Conservation (phyloP, 2,113 vertebrate genomes). For the Todiramphus chloris region DNA sequence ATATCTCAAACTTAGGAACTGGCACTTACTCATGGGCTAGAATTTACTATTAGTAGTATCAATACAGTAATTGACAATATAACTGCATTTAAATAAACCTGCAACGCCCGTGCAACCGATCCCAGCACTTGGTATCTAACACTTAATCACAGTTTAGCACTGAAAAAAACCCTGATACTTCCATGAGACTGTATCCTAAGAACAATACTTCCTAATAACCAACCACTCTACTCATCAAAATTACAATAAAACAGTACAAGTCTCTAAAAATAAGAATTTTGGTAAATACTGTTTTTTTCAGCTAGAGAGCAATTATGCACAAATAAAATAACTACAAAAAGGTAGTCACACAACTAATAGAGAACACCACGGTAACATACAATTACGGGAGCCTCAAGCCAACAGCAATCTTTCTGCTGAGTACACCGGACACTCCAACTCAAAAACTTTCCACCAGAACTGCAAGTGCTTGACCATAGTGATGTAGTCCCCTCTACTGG, state of each 20-base stretch:
- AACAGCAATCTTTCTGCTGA: neutral
- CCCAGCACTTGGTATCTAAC: accelerated
- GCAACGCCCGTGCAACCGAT: neutral
- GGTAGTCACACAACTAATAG: accelerated
- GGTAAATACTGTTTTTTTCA: neutral
- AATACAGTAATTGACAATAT: neutral
- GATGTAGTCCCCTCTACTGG: accelerated
- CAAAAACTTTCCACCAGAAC: accelerated
- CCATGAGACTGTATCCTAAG: accelerated
- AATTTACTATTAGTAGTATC: neutral
- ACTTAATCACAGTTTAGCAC: neutral
- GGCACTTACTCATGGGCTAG: too few species aligned
- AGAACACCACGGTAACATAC: accelerated
- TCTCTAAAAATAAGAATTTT: neutral
- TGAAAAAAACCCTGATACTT: neutral
- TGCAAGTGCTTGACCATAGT: neutral
- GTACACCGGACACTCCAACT: neutral
- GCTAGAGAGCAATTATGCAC: accelerated
- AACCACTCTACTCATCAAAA: neutral
- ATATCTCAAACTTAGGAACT: neutral
- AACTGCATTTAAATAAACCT: neutral
- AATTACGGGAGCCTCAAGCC: neutral
- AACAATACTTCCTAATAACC: neutral
- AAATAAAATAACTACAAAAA: neutral
- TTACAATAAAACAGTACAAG: neutral